phyloP scores from a whole-genome alignment of 2,113 vertebrate genomes.

The Sakesphorus luctuosus region DNA sequence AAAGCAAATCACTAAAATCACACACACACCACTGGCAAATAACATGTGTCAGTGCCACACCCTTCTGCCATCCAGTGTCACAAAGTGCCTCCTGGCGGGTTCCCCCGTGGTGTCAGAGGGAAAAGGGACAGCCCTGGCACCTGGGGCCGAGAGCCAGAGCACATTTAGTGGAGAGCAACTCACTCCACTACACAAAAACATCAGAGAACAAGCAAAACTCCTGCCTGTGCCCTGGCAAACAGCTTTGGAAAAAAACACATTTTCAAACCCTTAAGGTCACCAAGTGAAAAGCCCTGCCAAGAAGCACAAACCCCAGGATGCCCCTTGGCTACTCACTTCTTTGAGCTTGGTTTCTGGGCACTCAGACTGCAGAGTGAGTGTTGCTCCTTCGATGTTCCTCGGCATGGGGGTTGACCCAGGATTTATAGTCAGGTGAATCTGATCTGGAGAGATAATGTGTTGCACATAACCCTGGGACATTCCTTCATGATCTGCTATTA shows the following conservation, averaged over 20 bases:
- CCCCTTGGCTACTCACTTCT: constrained; percentile 81
- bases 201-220: neutral
- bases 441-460: constrained; percentile 97
- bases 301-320: neutral
- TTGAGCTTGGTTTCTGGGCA: constrained; percentile 96
- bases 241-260: neutral
- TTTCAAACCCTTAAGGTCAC: neutral
- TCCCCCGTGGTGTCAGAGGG: neutral
- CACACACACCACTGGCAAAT: accelerated
- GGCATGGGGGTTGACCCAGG: constrained; percentile 98
- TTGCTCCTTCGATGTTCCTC: constrained; percentile 96
- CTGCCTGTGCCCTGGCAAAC: neutral
- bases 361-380: constrained; percentile 95
- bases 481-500: constrained; percentile 90
- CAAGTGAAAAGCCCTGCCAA: neutral
- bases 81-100: neutral
- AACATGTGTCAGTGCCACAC: accelerated
- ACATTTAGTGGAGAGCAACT: neutral
- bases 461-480: constrained; percentile 99
- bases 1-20: neutral
- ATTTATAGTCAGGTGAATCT: constrained; percentile 98
- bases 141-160: neutral
- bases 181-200: accelerated
- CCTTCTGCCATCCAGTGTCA: neutral
- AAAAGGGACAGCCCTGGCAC: neutral